Base-by-base conservation (phyloP, 2,113 vertebrate genomes). In the Poecilia latipinna region DNA sequence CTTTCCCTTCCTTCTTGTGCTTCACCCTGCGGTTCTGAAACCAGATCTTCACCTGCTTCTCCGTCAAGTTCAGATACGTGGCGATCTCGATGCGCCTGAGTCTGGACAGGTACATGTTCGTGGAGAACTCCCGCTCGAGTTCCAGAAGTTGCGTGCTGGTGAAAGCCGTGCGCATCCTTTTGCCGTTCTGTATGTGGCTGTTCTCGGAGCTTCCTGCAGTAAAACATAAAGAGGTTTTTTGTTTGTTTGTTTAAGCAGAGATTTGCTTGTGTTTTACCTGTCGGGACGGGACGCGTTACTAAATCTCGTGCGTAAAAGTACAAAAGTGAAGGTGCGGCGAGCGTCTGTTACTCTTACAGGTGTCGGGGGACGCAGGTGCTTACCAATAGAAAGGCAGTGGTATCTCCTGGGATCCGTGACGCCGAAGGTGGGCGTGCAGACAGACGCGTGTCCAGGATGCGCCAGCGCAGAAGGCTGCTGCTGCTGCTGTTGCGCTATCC, bases 11-110 rank as follows among this genome's bases (percentile, higher is more conserved):
- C 78, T 99, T 99, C 95, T 99, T 99, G 94, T 99, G 98, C 82
- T 99, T 99, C 77, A 99, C 98, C 4, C 98, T 92, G 74, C 98
- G 96, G 90, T 99, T 99, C 89, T 99, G 98, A 87, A 99, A 99
- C 98, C 98, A 99, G 91, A 99, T 99, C 88, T 99, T 99, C 90
- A 99, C 98, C 86, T 99, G 98, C 71, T 99, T 99, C 93, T 99
- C 98, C 0, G 98, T 98, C 70, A 99, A 95, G 90, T 96, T 99
- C 88, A 99, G 91, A 90, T 99, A 99, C 2, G 98, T 98, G 70
- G 98, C 98, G 78, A 99, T 99, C 85, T 99, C 98, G 86, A 99
- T 99, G 80, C 98, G 94, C 62, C 98, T 93, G 54, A 99, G 94
- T 48, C 98, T 95, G 2, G 98, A 99, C 62, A 99, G 95, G 89